Evolutionary conservation across 2,888 invertebrate species (phyloP).

Genomic region (Neelides folsomi): DNA sequence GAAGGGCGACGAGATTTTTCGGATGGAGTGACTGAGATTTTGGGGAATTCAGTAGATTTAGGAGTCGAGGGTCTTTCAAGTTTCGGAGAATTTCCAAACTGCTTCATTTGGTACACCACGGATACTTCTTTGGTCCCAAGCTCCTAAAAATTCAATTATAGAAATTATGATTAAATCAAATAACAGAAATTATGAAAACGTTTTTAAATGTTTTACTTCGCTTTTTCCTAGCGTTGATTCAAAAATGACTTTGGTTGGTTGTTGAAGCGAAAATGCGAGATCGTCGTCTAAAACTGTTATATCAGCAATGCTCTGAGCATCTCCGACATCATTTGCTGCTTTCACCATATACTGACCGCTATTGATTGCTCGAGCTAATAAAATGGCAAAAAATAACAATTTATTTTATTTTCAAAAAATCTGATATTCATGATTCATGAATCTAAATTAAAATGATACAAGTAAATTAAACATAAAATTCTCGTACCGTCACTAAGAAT

Average conservation of each 20-base stretch:
- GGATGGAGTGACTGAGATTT: not conserved
- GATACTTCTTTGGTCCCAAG: no score
- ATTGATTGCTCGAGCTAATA: slow-evolving; percentile 48
- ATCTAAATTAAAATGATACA: not conserved
- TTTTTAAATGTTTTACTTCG: slow-evolving; percentile 6
- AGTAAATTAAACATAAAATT: not conserved
- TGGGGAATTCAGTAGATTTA: not conserved
- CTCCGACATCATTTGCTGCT: slow-evolving; percentile 62
- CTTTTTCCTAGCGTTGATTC: slow-evolving; percentile 9
- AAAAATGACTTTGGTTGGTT: slow-evolving; percentile 7
- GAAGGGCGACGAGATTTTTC: not conserved
- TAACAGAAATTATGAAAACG: no score
- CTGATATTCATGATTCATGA: not conserved
- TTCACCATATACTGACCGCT: slow-evolving; percentile 63
- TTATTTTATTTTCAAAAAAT: not conserved
- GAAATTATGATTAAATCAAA: no score
- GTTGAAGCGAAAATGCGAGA: slow-evolving; percentile 41
- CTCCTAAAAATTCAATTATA: no score
- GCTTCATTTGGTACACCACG: no score
- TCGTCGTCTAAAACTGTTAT: slow-evolving; percentile 55
- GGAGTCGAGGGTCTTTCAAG: not conserved
- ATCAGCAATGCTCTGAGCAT: slow-evolving; percentile 67
- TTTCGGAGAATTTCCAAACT: no score
- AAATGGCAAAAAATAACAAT: slow-evolving; percentile 17
- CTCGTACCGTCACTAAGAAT: slow-evolving; percentile 62